Evolutionary conservation across 2,888 invertebrate species (phyloP).

Genomic region (Prosapia bicincta): DNA sequence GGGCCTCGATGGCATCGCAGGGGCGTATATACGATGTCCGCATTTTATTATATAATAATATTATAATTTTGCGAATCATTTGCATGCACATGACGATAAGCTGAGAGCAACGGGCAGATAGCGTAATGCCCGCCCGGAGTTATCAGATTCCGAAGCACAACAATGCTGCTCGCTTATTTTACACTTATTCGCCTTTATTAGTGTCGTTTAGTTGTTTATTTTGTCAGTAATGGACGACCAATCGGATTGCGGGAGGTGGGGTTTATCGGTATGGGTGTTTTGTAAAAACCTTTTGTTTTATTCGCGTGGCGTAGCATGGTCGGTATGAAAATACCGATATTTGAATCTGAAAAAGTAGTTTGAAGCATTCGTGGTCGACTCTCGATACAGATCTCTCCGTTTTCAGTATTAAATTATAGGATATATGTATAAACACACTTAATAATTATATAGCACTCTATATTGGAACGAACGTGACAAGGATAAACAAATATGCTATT

Average conservation of each 20-base stretch:
- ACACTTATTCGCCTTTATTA: not conserved
- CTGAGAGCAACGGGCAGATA: conserved; percentile 2
- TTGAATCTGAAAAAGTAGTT: too few relatives aligned
- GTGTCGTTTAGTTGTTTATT: not conserved
- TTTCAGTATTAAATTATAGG: too few relatives aligned
- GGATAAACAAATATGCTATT: too few relatives aligned
- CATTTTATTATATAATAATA: conserved; percentile 28
- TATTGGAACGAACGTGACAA: too few relatives aligned
- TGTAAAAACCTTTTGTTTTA: too few relatives aligned
- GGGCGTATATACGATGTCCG: conserved; percentile 17
- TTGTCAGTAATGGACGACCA: not conserved
- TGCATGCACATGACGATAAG: conserved; percentile 26
- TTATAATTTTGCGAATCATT: conserved; percentile 30
- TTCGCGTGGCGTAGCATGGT: too few relatives aligned
- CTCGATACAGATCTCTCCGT: too few relatives aligned
- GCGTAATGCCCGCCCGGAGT: not conserved
- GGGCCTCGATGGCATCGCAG: conserved; percentile 15
- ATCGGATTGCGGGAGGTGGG: not conserved
- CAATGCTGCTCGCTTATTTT: not conserved
- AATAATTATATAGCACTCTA: too few relatives aligned
- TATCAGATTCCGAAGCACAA: not conserved
- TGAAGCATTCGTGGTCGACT: too few relatives aligned
- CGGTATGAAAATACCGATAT: too few relatives aligned
- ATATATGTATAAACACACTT: too few relatives aligned
- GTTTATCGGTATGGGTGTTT: too few relatives aligned